Percentiles rank a stretch among this genome's conserved stretches.
Evolutionary conservation across 2,888 invertebrate species (phyloP).

Genomic region (Diarsia dahlii): DNA sequence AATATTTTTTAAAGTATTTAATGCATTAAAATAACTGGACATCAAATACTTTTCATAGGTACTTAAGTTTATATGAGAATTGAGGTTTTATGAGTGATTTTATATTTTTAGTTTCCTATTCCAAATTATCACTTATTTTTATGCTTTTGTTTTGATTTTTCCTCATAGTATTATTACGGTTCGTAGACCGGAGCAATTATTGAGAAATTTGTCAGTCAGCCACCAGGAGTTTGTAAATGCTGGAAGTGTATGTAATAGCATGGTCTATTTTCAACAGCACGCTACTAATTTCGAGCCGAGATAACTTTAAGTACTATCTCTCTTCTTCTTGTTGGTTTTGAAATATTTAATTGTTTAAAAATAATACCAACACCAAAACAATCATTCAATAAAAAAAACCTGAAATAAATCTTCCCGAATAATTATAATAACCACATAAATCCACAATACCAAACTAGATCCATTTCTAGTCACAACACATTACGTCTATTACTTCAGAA

Average conservation of each 20-base stretch:
- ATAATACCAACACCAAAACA: neutral
- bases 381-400: neutral
- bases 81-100: conserved; percentile 31
- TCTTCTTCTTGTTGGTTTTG: neutral
- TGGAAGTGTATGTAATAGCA: neutral
- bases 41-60: conserved; percentile 34
- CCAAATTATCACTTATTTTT: neutral
- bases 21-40: conserved; percentile 44
- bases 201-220: neutral
- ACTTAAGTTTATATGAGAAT: conserved; percentile 13
- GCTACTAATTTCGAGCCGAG: neutral
- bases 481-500: conserved; percentile 33
- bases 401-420: neutral
- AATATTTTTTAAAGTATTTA: conserved; percentile 44
- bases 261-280: neutral
- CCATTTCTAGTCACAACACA: conserved; percentile 14
- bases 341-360: neutral
- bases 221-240: neutral
- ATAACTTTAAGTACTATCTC: neutral
- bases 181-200: neutral
- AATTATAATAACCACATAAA: conserved; percentile 4
- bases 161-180: neutral
- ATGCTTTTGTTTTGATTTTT: neutral
- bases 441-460: conserved; percentile 6
- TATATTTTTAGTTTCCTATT: neutral